Evolutionary conservation across 2,888 invertebrate species (phyloP), one percentile per base, ranked within the genome.

Genomic region (Agapetus fuscipes): DNA sequence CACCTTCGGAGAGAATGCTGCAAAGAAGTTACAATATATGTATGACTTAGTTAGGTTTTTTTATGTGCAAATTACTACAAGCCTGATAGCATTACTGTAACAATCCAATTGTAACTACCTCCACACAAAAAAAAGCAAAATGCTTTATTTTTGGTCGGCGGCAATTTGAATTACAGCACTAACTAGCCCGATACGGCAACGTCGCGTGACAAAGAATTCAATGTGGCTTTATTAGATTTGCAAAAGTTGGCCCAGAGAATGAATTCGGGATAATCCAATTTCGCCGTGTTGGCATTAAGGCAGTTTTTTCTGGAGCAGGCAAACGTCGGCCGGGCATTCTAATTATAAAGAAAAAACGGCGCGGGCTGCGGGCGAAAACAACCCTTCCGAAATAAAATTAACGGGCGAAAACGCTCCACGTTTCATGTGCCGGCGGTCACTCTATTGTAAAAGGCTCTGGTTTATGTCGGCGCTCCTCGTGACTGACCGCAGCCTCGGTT

Each of bases 181-280:
- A 4, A 20, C 20, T 9, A 4, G 9, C 25, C 28, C 34, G 14
- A 41, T 34, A 34, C 26, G 11, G 28, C 12, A 26, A 15, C 7
- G 31, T 20, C 24, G 37, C 33, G 42, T 47, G 47, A 41, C 47
- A 39, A 44, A 42, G 47, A 47, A 44, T 39, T 37, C 41, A 39
- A 44, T 47, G 44, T 44, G 37, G 28, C 39, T 41, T 44, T 44
- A 47, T 44, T 47, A 37, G 37, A 42, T 44, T 47, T 37, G 31
- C 41, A 20, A 35, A 41, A 47, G 38, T 44, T 44, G 36, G 38
- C 37, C 41, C n/a, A 36, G 17, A 12, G 39, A 42, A 42, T 38
- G 39, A 41, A 42, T 39, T 39, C 30, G 39, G n/a, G 33, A 30
- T 45, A 45, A 45, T 42, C 41, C 38, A 45, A 45, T 45, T 45